phyloP scores from a whole-genome alignment of 2,113 vertebrate species.

The Hippoglossus stenolepis region DNA sequence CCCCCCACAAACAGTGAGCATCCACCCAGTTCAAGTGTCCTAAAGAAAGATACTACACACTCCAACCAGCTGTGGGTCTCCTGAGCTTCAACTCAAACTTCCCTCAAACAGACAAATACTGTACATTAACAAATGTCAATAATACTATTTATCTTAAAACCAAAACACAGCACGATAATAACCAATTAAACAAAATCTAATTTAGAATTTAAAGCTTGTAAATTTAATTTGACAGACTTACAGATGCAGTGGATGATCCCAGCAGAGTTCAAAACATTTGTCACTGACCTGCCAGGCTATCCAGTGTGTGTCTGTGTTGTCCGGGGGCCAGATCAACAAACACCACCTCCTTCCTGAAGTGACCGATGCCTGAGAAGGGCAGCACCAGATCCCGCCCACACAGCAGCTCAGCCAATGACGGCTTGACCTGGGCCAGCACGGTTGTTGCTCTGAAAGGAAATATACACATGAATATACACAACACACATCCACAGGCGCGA shows the following conservation, averaged over 20 bases:
- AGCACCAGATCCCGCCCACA: slow-evolving; percentile 85
- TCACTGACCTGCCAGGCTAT: slow-evolving; percentile 88
- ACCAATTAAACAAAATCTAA: neutral
- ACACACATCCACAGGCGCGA: too few species aligned
- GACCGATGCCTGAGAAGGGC: slow-evolving; percentile 88
- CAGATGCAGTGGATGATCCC: neutral
- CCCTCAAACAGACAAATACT: slow-evolving; percentile 6
- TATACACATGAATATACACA: slow-evolving; percentile 38
- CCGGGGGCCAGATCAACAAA: slow-evolving; percentile 88
- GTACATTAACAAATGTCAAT: slow-evolving; percentile 1
- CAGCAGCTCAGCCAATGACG: slow-evolving; percentile 85
- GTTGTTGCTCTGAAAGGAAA: slow-evolving; percentile 82
- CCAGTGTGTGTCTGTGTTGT: slow-evolving; percentile 81
- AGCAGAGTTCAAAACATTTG: neutral
- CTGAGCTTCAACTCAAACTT: slow-evolving; percentile 15
- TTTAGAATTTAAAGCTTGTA: neutral
- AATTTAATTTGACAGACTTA: neutral
- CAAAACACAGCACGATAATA: neutral
- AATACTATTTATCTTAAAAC: neutral
- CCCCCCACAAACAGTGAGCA: neutral
- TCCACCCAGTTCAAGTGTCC: neutral
- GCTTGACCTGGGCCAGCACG: slow-evolving; percentile 85
- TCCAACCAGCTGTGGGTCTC: slow-evolving; percentile 5
- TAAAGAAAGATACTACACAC: slow-evolving; percentile 1
- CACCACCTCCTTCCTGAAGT: slow-evolving; percentile 92